Base-by-base conservation (phyloP, 1,140 invertebrate species). In the Whitmania pigra region DNA sequence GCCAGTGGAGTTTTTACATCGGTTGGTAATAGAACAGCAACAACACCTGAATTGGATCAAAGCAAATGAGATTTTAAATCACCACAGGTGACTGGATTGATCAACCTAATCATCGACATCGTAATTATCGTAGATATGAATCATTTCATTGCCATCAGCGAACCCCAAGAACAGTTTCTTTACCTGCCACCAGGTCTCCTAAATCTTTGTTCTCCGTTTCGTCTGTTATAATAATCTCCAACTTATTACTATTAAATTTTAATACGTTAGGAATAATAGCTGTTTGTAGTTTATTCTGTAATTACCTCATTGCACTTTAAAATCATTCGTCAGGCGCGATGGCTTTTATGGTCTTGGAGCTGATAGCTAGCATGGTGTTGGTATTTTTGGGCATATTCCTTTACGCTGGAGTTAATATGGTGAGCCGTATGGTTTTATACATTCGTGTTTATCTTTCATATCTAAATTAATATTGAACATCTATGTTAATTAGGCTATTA, bases 1-100 rank as follows among this genome's bases (percentile, higher is more conserved):
- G 89, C 88, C 31, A 87, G 88, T 74, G 89, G 86, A 55, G 76
- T 88, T 77, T 90, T 90, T 78, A 88, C 88, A 0, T 80, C 86
- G 85, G 89, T 91, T 83, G 86, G 86, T 57, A 53, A 18, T 67
- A 29, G 25, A 11, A n/a, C n/a, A 66, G 27, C 7, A 9, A 0
- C 53, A 25, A 18, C 70, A n/a, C 11, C 31, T 18, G 9, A 22
- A 22, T 20, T 72, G 27, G 49, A 67, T n/a, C n/a, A 29, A 20
- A 43, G 27, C 7, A 40, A 53, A 55, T 67, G 17, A 55, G 20
- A 55, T 49, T 49, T 49, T 49, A 11, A 49, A 49, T 17, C 31
- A 36, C 13, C 36, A 13, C 54, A 73, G 73, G 36, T 71, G 0
- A 40, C 68, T 20, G 73, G 53, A n/a, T 13, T 67, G 15, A 54